phyloP scores from a whole-genome alignment of 2,113 vertebrate genomes.

The Arizona elegans region DNA sequence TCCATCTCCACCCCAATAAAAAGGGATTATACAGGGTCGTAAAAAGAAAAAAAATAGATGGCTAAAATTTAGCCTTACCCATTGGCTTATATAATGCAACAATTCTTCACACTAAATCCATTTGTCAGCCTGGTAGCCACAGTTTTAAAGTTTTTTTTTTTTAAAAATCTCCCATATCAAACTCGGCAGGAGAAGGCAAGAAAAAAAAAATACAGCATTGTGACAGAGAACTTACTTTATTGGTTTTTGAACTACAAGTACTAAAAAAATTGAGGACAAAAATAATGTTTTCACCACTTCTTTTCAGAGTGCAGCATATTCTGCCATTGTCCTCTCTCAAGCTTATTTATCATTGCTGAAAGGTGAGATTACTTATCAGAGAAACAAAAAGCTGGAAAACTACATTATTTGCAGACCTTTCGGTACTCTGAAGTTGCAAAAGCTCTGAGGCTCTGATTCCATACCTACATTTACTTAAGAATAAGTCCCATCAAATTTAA shows the following conservation, averaged over 20 bases:
- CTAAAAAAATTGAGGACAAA: conserved; percentile 37
- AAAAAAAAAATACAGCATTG: conserved; percentile 65
- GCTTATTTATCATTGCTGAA: conserved; percentile 43
- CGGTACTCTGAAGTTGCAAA: conserved; percentile 35
- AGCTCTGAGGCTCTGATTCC: neutral
- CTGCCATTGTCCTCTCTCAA: conserved; percentile 29
- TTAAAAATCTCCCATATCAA: conserved; percentile 77
- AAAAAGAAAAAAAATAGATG: conserved; percentile 42
- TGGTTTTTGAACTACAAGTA: conserved; percentile 49
- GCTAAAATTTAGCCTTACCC: conserved; percentile 87
- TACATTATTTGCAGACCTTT: conserved; percentile 23
- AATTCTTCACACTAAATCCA: conserved; percentile 73
- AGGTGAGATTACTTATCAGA: conserved; percentile 47
- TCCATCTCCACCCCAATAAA: neutral
- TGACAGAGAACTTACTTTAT: conserved; percentile 51
- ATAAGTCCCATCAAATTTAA: neutral
- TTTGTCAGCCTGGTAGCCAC: conserved; percentile 83
- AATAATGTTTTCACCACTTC: conserved; percentile 40
- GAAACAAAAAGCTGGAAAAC: conserved; percentile 25
- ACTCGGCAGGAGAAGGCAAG: conserved; percentile 62
- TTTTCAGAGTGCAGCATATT: conserved; percentile 34
- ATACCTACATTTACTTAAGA: neutral
- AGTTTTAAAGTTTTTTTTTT: conserved; percentile 79
- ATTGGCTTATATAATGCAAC: conserved; percentile 79
- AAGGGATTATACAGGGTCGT: neutral